A percentile compares a stretch with the other conserved stretches of the same genome.
Evolutionary conservation across 2,888 invertebrate species (phyloP).

Genomic region (Harmothoe impar): DNA sequence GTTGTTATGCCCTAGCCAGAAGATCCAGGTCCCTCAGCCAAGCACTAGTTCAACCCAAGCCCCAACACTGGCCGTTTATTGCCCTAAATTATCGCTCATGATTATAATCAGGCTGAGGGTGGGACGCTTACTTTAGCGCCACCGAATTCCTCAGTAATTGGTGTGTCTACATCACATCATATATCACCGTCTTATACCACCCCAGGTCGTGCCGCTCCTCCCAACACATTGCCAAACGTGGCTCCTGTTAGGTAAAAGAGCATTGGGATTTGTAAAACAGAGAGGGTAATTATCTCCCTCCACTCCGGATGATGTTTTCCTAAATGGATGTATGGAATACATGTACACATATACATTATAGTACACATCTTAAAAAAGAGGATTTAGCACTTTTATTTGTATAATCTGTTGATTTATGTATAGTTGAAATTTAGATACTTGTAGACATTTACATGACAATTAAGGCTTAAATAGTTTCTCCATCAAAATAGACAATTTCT

Average conservation of each 20-base stretch:
- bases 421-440: too few relatives aligned
- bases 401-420: too few relatives aligned
- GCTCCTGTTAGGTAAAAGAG: background rate
- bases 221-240: background rate
- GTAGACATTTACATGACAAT: too few relatives aligned
- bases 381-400: too few relatives aligned
- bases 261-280: background rate
- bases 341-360: too few relatives aligned
- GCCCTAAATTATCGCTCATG: slow-evolving; percentile 38
- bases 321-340: too few relatives aligned
- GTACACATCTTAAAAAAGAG: too few relatives aligned
- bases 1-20: too few relatives aligned
- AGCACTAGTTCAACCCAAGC: background rate
- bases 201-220: background rate
- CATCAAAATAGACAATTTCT: too few relatives aligned
- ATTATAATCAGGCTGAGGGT: slow-evolving; percentile 15
- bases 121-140: slow-evolving; percentile 5
- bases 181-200: background rate
- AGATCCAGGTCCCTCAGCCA: too few relatives aligned
- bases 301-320: too few relatives aligned
- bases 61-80: slow-evolving; percentile 2
- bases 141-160: slow-evolving; percentile 42
- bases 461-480: too few relatives aligned
- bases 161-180: background rate
- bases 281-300: background rate